phyloP scores from a whole-genome alignment of 2,888 invertebrate genomes.

The Hypercompe scribonia region DNA sequence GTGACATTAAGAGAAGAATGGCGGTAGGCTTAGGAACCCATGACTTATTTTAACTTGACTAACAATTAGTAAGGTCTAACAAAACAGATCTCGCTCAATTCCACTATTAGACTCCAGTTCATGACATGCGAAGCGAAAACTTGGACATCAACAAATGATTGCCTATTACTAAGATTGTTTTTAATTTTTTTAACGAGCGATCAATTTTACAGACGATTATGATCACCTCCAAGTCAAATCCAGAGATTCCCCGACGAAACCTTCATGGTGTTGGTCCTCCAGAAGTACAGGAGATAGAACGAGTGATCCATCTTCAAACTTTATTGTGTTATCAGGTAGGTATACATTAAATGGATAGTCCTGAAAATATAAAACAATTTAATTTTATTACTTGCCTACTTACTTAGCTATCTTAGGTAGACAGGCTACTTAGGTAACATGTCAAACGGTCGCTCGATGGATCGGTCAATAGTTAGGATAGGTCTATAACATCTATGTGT shows the following conservation, averaged over 20 bases:
- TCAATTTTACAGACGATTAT: neutral
- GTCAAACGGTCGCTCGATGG: too few relatives aligned
- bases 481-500: too few relatives aligned
- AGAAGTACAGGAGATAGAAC: constrained; percentile 87
- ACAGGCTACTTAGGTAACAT: too few relatives aligned
- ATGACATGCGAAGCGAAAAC: neutral
- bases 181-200: neutral
- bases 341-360: constrained; percentile 89
- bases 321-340: constrained; percentile 86
- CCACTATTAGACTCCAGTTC: neutral
- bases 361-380: constrained; percentile 20
- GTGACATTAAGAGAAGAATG: neutral
- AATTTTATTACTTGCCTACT: rapidly evolving
- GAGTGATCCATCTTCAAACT: constrained; percentile 83
- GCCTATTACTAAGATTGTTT: neutral
- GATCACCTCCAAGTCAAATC: constrained; percentile 71
- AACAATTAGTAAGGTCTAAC: too few relatives aligned
- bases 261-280: constrained; percentile 79
- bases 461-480: too few relatives aligned
- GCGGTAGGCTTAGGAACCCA: neutral
- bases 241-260: constrained; percentile 76
- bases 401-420: too few relatives aligned
- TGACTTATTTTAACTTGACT: neutral
- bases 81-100: neutral
- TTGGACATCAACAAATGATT: neutral